Conservation (phyloP, 2,113 vertebrate species). For the Chaenocephalus aceratus region DNA sequence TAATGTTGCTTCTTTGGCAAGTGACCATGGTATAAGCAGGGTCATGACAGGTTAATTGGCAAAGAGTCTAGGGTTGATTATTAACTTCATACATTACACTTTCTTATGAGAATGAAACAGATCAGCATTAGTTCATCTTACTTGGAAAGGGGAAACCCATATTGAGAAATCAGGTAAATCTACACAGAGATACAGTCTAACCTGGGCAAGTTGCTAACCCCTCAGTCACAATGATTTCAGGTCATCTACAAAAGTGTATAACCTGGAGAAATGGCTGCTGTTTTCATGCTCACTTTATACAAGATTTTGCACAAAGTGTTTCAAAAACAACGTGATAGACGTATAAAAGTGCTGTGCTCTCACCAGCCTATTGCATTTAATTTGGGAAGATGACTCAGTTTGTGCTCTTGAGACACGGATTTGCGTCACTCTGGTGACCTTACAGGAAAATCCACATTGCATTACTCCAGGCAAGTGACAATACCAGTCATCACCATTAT, state of each 20-base stretch:
- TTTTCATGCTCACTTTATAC: neutral
- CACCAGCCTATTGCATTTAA: slow-evolving; percentile 68
- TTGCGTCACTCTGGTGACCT: slow-evolving; percentile 81
- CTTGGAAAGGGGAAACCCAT: slow-evolving; percentile 26
- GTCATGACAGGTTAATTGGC: too few relatives aligned
- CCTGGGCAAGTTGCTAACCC: neutral
- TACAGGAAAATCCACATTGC: slow-evolving; percentile 88
- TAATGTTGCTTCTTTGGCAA: too few relatives aligned
- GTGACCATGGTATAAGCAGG: too few relatives aligned
- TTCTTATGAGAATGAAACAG: slow-evolving; percentile 2
- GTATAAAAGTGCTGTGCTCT: slow-evolving; percentile 25
- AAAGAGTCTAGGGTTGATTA: too few relatives aligned
- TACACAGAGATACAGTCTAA: neutral
- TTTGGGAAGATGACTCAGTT: slow-evolving; percentile 80
- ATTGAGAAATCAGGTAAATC: slow-evolving; percentile 1
- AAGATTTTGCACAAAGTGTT: neutral
- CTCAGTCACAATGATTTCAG: neutral
- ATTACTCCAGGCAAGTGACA: slow-evolving; percentile 77
- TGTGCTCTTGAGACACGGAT: slow-evolving; percentile 72
- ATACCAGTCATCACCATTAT: slow-evolving; percentile 75
- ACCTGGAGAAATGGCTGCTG: neutral
- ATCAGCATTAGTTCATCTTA: slow-evolving; percentile 17
- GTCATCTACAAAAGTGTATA: neutral
- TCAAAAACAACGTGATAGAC: slow-evolving; percentile 8
- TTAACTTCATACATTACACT: too few relatives aligned